phyloP scores from a whole-genome alignment of 30 jellyfish, hydroid and myxozoan genomes.

The Hydractinia echinata region DNA sequence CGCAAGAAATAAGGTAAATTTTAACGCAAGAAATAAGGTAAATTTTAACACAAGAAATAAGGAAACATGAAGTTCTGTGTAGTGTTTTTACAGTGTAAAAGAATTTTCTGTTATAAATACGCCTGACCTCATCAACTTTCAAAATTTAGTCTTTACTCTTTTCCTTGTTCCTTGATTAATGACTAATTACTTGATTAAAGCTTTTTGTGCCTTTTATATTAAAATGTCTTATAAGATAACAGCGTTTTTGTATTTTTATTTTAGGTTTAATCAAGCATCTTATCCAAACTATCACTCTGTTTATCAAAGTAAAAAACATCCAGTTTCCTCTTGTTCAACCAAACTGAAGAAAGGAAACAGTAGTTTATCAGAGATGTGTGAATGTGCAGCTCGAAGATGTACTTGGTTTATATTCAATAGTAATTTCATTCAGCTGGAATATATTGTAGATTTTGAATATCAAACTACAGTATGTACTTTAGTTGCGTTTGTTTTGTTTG shows the following conservation, averaged over 20 bases:
- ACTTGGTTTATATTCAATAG: slow-evolving; percentile 68
- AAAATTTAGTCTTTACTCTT: no score
- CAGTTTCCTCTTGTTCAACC: slow-evolving; percentile 48
- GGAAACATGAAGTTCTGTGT: no score
- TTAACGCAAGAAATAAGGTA: no score
- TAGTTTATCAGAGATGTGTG: slow-evolving; percentile 48
- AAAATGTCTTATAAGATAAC: no score
- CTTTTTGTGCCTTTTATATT: no score
- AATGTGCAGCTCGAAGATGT: slow-evolving; percentile 68
- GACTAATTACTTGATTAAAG: no score
- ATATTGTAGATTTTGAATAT: slow-evolving; percentile 80
- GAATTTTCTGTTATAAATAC: no score
- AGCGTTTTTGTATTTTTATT: background rate
- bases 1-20: no score
- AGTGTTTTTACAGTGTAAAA: no score
- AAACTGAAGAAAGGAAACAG: slow-evolving; percentile 17
- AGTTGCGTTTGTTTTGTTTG: background rate
- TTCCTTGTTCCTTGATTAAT: no score
- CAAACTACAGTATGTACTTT: slow-evolving; percentile 49
- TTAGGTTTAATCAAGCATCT: slow-evolving; percentile 32
- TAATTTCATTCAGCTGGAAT: slow-evolving; percentile 53
- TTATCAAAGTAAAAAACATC: slow-evolving; percentile 53
- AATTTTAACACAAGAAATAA: no score
- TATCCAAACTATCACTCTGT: slow-evolving; percentile 56
- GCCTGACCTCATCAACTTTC: no score